Conservation (phyloP, 2,888 invertebrate genomes). For the Drosophila fungiperda region DNA sequence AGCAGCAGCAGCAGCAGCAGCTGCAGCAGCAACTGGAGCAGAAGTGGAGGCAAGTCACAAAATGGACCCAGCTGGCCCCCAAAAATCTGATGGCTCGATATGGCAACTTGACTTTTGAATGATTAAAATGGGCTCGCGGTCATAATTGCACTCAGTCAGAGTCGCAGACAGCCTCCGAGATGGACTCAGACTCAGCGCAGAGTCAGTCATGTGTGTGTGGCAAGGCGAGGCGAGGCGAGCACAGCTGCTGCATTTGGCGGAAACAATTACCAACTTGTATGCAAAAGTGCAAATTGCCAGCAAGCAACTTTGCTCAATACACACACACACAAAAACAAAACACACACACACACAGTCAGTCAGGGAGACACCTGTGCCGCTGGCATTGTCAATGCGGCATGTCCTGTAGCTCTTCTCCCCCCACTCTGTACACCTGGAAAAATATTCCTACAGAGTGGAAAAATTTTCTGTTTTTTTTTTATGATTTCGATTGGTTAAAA, state of each 20-base stretch:
- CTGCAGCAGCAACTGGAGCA: not conserved
- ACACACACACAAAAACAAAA: conserved; percentile 13
- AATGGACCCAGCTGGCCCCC: conserved; percentile 53
- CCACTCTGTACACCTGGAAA: conserved; percentile 25
- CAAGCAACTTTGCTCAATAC: conserved; percentile 53
- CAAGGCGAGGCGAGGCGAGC: conserved; percentile 28
- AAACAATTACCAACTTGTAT: conserved; percentile 78
- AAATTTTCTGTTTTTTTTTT: not conserved
- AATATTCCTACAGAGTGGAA: not conserved
- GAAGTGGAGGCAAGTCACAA: conserved; percentile 14
- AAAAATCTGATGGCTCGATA: conserved; percentile 7
- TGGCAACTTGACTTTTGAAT: conserved; percentile 66
- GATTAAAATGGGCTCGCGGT: conserved; percentile 60
- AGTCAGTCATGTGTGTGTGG: conserved; percentile 6
- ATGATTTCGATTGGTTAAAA: too few species aligned
- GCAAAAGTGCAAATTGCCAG: conserved; percentile 75
- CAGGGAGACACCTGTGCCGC: conserved; percentile 42
- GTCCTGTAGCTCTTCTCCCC: conserved; percentile 21
- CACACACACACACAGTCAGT: not conserved
- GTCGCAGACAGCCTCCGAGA: not conserved
- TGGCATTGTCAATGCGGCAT: conserved; percentile 40
- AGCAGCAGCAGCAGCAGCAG: not conserved
- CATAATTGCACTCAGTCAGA: conserved; percentile 40
- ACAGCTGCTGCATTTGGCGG: conserved; percentile 71
- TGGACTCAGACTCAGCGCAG: not conserved